Conservation (phyloP, 2,113 vertebrate species). For the Turdus rufiventris region DNA sequence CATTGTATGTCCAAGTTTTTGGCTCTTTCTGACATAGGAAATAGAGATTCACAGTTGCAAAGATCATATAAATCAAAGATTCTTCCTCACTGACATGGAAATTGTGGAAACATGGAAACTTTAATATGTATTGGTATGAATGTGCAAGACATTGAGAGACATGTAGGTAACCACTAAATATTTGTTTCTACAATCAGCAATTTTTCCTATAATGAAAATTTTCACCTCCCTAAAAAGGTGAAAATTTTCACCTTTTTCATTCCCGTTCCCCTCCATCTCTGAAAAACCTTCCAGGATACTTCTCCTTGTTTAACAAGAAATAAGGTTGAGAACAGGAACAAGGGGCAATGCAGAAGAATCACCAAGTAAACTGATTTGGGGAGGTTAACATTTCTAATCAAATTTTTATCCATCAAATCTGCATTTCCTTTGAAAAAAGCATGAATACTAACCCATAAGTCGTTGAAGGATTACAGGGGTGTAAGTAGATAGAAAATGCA, state of each 20-base stretch:
- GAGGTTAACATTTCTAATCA: neutral
- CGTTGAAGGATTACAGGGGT: neutral
- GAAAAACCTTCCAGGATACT: neutral
- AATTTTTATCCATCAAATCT: neutral
- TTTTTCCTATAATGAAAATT: neutral
- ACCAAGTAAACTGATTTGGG: neutral
- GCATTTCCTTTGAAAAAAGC: neutral
- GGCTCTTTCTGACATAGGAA: neutral
- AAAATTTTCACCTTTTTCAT: neutral
- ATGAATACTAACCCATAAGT: neutral
- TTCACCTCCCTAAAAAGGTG: no score
- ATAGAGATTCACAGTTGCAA: neutral
- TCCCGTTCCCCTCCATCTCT: accelerated
- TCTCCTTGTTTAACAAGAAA: neutral
- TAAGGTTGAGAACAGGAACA: neutral
- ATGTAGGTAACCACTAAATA: neutral
- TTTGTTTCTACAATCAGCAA: neutral
- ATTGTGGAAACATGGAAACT: neutral
- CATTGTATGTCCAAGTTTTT: neutral
- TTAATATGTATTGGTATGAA: neutral
- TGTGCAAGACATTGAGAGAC: neutral
- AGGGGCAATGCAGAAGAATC: neutral
- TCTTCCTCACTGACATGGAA: neutral
- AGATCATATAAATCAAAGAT: neutral
- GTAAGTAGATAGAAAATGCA: neutral